phyloP scores from a whole-genome alignment of 2,888 invertebrate species.

The Cephus sareptanus region DNA sequence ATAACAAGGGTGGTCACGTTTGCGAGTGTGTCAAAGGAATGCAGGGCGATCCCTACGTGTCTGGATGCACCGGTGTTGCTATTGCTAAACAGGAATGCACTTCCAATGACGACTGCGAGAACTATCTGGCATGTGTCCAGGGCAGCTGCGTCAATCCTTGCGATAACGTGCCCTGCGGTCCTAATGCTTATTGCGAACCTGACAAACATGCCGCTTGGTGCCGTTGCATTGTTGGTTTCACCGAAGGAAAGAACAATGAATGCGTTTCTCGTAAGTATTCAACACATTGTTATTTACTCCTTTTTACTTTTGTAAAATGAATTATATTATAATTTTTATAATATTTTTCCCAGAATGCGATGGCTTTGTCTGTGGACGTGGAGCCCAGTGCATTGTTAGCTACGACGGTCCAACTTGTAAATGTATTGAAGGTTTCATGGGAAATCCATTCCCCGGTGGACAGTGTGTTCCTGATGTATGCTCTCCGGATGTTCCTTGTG shows the following conservation, averaged over 20 bases:
- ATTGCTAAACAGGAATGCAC: conserved; percentile 77
- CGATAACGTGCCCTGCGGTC: conserved; percentile 80
- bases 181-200: conserved; percentile 88
- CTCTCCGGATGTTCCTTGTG: conserved; percentile 80
- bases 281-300: background rate
- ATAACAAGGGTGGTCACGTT: conserved; percentile 86
- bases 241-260: conserved; percentile 82
- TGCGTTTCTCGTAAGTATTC: conserved; percentile 80
- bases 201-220: conserved; percentile 92
- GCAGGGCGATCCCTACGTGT: conserved; percentile 86
- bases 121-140: conserved; percentile 81
- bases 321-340: conserved; percentile 20
- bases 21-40: conserved; percentile 88
- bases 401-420: conserved; percentile 88
- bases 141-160: conserved; percentile 87
- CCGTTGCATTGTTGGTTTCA: conserved; percentile 84
- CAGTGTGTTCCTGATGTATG: conserved; percentile 85
- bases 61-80: conserved; percentile 75
- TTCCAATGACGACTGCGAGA: conserved; percentile 82
- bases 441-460: conserved; percentile 94
- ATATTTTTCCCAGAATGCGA: conserved; percentile 74
- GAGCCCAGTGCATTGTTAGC: conserved; percentile 88
- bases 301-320: background rate
- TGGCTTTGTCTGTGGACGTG: conserved; percentile 80
- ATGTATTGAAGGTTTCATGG: conserved; percentile 86